Evolutionary conservation across 2,888 invertebrate species (phyloP).

Genomic region (Noctua fimbriata): DNA sequence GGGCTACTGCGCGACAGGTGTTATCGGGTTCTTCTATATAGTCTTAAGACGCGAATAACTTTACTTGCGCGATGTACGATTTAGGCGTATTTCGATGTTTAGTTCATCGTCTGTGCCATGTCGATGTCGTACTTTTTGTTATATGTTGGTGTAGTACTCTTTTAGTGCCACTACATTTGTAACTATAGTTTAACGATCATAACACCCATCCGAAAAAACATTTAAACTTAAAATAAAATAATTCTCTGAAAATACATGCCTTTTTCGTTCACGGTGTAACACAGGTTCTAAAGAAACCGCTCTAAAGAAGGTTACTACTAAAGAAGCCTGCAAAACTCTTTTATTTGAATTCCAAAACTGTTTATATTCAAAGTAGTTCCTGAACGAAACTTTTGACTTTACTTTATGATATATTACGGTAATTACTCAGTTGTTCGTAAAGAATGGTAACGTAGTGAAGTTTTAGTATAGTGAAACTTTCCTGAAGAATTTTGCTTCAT

Average conservation of each 20-base stretch:
- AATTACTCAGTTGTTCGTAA: constrained; percentile 55
- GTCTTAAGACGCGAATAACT: too few relatives aligned
- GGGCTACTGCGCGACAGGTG: too few relatives aligned
- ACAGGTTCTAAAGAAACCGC: constrained; percentile 37
- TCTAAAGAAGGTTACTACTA: constrained; percentile 60
- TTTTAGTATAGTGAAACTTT: constrained; percentile 33
- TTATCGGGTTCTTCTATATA: too few relatives aligned
- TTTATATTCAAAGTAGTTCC: constrained; percentile 70
- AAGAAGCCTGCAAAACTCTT: constrained; percentile 66
- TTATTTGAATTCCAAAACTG: constrained; percentile 72
- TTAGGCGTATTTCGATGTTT: too few relatives aligned
- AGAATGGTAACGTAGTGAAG: constrained; percentile 45
- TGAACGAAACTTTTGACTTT: constrained; percentile 63
- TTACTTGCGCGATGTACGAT: too few relatives aligned
- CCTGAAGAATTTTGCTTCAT: constrained; percentile 19
- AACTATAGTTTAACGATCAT: too few relatives aligned
- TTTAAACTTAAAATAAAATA: too few relatives aligned
- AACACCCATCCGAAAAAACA: too few relatives aligned
- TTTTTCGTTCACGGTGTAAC: constrained; percentile 44
- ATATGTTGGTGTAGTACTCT: too few relatives aligned
- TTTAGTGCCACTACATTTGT: too few relatives aligned
- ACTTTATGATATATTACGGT: constrained; percentile 62
- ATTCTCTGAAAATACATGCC: neutral
- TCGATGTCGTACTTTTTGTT: too few relatives aligned
- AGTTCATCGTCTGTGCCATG: too few relatives aligned